phyloP scores from a whole-genome alignment of 2,888 invertebrate species.

The Chesias legatella region DNA sequence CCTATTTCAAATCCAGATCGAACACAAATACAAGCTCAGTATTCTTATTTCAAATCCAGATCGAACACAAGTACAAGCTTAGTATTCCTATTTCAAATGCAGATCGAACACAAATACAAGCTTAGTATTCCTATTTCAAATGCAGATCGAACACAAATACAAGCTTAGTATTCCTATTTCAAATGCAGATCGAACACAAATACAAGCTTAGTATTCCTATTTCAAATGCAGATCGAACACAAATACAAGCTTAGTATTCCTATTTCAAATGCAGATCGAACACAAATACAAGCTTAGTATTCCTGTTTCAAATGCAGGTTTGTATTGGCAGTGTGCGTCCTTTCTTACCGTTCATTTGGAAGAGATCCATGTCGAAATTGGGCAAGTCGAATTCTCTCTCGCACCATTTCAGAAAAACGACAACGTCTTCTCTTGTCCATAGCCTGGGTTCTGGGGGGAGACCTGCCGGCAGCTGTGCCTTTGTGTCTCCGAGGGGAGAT shows the following conservation, averaged over 20 bases:
- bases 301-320: slow-evolving; percentile 3
- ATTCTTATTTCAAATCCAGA: slow-evolving; percentile 3
- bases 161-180: slow-evolving; percentile 6
- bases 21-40: slow-evolving; percentile 20
- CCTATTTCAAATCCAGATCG: slow-evolving; percentile 23
- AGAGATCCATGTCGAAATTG: slow-evolving; percentile 94
- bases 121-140: slow-evolving; percentile 6
- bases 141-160: slow-evolving; percentile 29
- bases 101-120: slow-evolving; percentile 30
- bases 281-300: slow-evolving; percentile 13
- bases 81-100: slow-evolving; percentile 5
- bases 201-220: slow-evolving; percentile 7
- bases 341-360: slow-evolving; percentile 94
- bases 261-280: slow-evolving; percentile 27
- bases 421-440: slow-evolving; percentile 95
- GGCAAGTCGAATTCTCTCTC: slow-evolving; percentile 95
- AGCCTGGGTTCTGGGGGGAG: slow-evolving; percentile 93
- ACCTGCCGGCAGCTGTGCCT: slow-evolving; percentile 91
- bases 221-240: slow-evolving; percentile 27
- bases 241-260: slow-evolving; percentile 11
- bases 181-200: slow-evolving; percentile 29
- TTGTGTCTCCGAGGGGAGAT: slow-evolving; percentile 89
- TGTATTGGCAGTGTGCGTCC: slow-evolving; percentile 4
- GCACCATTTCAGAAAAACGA: slow-evolving; percentile 93
- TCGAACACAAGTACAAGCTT: slow-evolving; percentile 29